Base-by-base conservation (phyloP, 2,113 vertebrate species). In the Dicrurus megarhynchus region DNA sequence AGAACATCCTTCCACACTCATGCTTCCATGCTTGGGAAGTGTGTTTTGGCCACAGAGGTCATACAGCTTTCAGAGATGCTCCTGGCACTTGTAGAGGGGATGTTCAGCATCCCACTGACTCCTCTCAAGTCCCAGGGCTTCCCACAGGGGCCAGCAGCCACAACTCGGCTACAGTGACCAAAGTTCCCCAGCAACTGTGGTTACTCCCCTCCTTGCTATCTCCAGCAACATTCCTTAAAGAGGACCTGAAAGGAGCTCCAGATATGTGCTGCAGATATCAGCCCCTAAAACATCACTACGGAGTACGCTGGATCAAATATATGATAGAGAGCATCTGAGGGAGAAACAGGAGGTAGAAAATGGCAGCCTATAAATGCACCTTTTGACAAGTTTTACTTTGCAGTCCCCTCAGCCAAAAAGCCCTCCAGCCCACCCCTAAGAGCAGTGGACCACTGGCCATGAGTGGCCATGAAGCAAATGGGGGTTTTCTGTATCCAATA, bases 21-120 rank as follows among this genome's bases (percentile, higher is more conserved):
- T 26, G 49, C 49, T 49, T 26, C 49, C 23, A 13, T 4, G 46
- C 32, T 49, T 60, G 59, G 39, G 56, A 53, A 63, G 57, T 4
- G 4, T 22, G 16, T 56, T 85, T 85, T 60, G 61, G 67, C n/a
- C 57, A 88, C 30, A 46, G 67, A 84, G 16, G 50, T 57, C n/a
- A 61, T 2, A 30, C 5, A 60, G 39, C 49, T 49, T 84, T 68
- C 55, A 86, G 42, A 95, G 21, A 14, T 2, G 2, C 22, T 73
- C 12, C 30, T 8, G 1, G 33, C 22, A 55, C 21, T 22, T 3
- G 1, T 7, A 60, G 21, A 55, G 20, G n/a, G 53, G 11, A 79
- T 16, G n/a, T 22, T 39, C 1, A 1, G 28, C 42, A 87, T 39
- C 50, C 46, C 33, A 50, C 11, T 0, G 0, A 63, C 39, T 10